phyloP scores from a whole-genome alignment of 2,888 invertebrate genomes.

The Baccha elongata region DNA sequence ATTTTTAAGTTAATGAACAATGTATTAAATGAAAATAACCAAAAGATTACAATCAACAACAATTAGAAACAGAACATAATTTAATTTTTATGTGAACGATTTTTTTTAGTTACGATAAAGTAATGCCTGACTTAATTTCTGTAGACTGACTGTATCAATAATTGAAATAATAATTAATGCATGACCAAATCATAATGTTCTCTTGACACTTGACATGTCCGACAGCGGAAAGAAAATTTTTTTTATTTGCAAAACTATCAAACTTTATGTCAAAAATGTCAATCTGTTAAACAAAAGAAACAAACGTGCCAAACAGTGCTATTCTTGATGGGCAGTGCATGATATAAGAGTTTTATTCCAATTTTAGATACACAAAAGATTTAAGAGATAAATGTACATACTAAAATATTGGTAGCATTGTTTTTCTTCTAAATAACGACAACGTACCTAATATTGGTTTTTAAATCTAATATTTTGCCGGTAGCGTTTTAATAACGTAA shows the following conservation, averaged over 20 bases:
- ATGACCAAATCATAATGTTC: neutral
- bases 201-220: constrained; percentile 2
- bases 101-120: constrained; percentile 15
- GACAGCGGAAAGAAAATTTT: neutral
- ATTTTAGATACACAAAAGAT: no score
- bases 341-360: no score
- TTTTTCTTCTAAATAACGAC: no score
- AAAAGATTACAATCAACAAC: no score
- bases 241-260: neutral
- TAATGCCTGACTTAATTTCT: constrained; percentile 1
- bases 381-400: no score
- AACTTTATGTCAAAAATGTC: constrained; percentile 8
- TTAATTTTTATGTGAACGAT: neutral
- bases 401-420: no score
- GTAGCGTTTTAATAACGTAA: no score
- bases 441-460: no score
- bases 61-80: neutral
- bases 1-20: no score
- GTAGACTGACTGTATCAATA: neutral
- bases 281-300: constrained; percentile 5
- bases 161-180: neutral
- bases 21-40: no score
- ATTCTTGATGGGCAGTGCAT: no score
- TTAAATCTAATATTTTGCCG: no score
- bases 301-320: constrained; percentile 2